Evolutionary conservation across 2,113 vertebrate genomes (phyloP), one percentile per base, ranked within the genome.

Genomic region (Eudorcas thomsonii): DNA sequence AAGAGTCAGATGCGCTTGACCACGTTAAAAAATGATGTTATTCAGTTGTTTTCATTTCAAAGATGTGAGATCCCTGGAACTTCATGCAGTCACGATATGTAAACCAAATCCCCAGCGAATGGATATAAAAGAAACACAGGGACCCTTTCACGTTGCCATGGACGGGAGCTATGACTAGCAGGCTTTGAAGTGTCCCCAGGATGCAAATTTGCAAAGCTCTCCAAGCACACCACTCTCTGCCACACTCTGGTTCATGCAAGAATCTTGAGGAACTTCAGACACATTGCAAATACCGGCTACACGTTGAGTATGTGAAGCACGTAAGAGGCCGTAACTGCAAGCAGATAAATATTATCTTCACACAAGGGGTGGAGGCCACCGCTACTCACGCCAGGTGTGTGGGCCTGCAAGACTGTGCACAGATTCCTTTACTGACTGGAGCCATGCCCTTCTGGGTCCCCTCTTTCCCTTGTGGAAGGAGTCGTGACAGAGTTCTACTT

Each of bases 1-100:
- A 2, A 74, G n/a, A 23, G n/a, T 23, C 19, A 6, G 19, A 74
- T 0, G 2, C 0, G 5, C 5, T 6, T 39, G 19, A 74, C 4
- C 67, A 39, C 0, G 5, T 39, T 13, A 16, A 26, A 19, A 62
- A 14, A 33, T 9, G 55, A 71, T 62, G 50, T 33, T 7, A 52
- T 12, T 82, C 30, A 5, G 52, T 17, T 3, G 3, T 54, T 77
- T 74, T 45, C 2, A 33, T 19, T 74, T 36, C 2, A 19, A 78
- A 74, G 19, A 48, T 39, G 11, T 45, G 39, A 77, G 57, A 30
- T 7, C 4, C 9, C 60, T 48, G 45, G 4, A n/a, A 50, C 39
- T 19, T n/a, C 5, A 17, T 15, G 60, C 78, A 74, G 30, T 36
- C 62, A 48, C 0, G 4, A 43, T 9, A 6, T 4, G 43, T 12